These are phyloP conservation scores for Oikopleura dioica DNA, from an alignment of 23 tunicate genomes.

Conservation along the genomic window DNA sequence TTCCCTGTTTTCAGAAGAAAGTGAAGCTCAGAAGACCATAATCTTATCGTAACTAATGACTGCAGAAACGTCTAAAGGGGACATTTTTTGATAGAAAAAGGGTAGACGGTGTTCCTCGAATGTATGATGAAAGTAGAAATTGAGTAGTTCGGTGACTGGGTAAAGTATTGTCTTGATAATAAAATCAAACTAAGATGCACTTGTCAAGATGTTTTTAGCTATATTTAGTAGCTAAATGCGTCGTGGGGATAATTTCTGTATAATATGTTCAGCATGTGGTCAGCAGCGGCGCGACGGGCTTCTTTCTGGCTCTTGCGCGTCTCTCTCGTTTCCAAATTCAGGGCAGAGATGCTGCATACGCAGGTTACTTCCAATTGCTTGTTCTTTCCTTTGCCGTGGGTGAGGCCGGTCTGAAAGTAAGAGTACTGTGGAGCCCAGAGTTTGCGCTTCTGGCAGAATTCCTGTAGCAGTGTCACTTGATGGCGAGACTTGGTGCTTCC, in stretches of 20 bases:
- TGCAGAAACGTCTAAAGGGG: too few species aligned
- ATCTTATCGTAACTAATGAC: too few species aligned
- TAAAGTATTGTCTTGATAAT: too few species aligned
- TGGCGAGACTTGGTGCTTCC: constrained; percentile 12
- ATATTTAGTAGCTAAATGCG: background rate
- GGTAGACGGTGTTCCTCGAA: too few species aligned
- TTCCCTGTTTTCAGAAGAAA: too few species aligned
- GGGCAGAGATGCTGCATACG: background rate
- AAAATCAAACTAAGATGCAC: too few species aligned
- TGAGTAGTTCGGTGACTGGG: too few species aligned
- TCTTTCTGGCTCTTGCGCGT: background rate
- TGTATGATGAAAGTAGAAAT: too few species aligned
- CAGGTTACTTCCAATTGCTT: background rate
- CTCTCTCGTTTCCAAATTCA: background rate
- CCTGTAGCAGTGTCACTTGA: constrained; percentile 1
- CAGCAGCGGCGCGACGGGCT: background rate
- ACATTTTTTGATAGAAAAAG: too few species aligned
- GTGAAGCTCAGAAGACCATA: too few species aligned
- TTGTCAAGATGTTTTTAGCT: background rate
- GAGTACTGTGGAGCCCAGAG: background rate
- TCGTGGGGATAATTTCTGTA: background rate
- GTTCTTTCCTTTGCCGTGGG: background rate
- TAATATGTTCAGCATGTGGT: background rate
- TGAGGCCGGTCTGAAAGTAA: background rate
- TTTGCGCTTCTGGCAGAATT: constrained; percentile 3